Conservation (phyloP, 2,797 vertebrate genomes). For the Scleropages formosus region DNA sequence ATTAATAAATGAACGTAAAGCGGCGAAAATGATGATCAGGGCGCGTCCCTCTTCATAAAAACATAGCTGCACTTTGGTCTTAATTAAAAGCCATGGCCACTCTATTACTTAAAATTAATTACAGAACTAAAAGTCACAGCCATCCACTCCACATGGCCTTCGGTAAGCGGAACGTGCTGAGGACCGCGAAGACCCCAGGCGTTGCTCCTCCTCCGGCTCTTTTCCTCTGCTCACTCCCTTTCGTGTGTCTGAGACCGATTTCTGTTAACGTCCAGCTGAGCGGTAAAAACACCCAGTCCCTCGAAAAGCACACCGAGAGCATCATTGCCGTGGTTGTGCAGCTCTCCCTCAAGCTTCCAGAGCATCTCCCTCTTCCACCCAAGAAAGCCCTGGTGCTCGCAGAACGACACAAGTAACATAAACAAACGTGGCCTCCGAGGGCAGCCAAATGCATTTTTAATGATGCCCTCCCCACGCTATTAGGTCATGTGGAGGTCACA, state of each 20-base stretch:
- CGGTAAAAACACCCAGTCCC: no score
- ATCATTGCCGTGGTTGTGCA: no score
- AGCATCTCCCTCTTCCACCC: not conserved
- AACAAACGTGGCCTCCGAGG: no score
- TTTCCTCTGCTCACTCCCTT: not conserved
- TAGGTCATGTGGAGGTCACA: no score
- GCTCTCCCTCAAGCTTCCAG: not conserved
- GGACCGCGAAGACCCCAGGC: not conserved
- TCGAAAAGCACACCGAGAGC: no score
- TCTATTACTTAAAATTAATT: slow-evolving; percentile 7
- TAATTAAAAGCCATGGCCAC: slow-evolving; percentile 9
- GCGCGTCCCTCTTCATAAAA: not conserved
- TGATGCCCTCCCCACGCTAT: no score
- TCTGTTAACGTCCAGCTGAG: no score
- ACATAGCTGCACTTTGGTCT: slow-evolving; percentile 5
- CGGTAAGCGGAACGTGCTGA: not conserved
- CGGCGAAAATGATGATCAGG: no score
- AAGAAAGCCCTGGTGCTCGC: no score
- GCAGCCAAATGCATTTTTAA: no score
- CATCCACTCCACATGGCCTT: not conserved
- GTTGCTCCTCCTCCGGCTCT: not conserved
- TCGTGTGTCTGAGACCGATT: not conserved
- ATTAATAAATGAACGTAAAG: no score
- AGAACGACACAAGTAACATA: no score
- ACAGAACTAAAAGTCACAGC: not conserved